Evolutionary conservation across 2,113 vertebrate genomes (phyloP).

Genomic region (Anarhynchus alexandrinus): DNA sequence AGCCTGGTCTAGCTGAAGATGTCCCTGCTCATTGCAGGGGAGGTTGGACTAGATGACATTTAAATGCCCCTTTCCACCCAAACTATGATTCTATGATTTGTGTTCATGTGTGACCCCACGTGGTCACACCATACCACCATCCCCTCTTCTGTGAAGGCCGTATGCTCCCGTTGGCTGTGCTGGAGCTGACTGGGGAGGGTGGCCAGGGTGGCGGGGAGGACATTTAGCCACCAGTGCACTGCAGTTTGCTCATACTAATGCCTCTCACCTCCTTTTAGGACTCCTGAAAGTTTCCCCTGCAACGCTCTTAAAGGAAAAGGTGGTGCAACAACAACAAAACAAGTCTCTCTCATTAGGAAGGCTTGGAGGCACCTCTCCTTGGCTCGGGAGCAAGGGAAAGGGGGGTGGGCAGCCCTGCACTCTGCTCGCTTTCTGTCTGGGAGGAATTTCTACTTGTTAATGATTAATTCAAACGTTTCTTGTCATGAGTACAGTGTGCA

Average conservation of each 20-base stretch:
- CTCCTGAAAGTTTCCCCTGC: not conserved
- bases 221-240: not conserved
- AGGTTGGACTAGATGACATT: not conserved
- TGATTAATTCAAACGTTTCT: slow-evolving; percentile 44
- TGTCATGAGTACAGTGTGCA: slow-evolving; percentile 40
- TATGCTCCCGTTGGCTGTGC: not conserved
- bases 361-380: not conserved
- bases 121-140: not conserved
- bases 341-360: not conserved
- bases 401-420: not conserved
- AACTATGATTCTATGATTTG: not conserved
- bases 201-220: not conserved
- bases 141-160: fast-evolving
- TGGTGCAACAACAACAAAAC: not conserved
- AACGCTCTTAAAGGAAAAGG: not conserved
- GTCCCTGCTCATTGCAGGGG: not conserved
- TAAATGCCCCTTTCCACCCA: not conserved
- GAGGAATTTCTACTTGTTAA: slow-evolving; percentile 43
- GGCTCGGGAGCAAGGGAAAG: not conserved
- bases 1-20: not conserved
- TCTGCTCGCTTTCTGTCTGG: not conserved
- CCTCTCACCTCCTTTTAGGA: not conserved
- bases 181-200: not conserved
- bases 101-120: fast-evolving
- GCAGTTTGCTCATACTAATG: not conserved